Conservation (phyloP, 2,113 vertebrate species). For the Neomonachus schauinslandi region DNA sequence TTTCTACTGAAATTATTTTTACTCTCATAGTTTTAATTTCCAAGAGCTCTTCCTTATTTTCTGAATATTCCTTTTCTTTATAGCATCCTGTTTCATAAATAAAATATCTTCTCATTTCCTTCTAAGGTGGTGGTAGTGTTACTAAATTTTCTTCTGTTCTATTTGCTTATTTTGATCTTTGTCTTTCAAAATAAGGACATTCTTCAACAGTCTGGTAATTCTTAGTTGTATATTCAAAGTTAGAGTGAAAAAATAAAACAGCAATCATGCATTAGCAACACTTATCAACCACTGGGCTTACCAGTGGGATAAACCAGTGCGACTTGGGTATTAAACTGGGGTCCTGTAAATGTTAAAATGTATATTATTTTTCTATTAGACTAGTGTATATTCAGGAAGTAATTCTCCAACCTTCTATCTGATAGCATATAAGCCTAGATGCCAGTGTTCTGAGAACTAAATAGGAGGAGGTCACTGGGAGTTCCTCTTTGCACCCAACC, state of each 20-base stretch:
- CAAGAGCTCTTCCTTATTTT: background rate
- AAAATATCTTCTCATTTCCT: background rate
- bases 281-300: background rate
- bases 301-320: background rate
- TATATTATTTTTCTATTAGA: background rate
- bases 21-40: slow-evolving; percentile 26
- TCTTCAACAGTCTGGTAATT: background rate
- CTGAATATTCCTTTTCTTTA: background rate
- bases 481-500: background rate
- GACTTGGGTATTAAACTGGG: background rate
- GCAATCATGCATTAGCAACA: background rate
- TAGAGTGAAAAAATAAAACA: background rate
- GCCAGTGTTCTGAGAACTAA: background rate
- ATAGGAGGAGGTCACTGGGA: background rate
- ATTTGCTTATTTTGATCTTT: slow-evolving; percentile 24
- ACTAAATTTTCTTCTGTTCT: background rate
- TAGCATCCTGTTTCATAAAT: background rate
- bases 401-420: background rate
- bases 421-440: background rate
- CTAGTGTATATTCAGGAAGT: background rate
- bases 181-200: background rate
- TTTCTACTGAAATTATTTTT: background rate
- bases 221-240: background rate
- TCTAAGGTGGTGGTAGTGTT: background rate
- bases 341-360: background rate